Evolutionary conservation across 2,888 invertebrate genomes (phyloP).

Genomic region (Metellina segmentata): DNA sequence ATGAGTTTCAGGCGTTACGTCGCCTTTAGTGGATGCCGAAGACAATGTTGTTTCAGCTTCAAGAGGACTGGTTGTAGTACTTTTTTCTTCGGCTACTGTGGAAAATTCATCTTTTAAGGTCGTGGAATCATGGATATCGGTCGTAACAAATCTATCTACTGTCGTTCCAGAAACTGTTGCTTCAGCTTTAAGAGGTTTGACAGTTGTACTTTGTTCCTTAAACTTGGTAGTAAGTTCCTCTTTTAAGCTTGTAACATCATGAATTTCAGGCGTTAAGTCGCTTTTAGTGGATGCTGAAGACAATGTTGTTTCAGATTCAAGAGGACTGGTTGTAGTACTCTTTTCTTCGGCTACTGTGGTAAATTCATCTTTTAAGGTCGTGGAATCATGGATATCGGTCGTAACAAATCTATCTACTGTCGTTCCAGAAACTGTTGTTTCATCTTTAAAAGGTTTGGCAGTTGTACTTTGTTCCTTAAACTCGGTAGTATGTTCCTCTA

Average conservation of each 20-base stretch:
- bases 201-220: neutral
- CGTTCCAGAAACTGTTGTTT: conserved; percentile 35
- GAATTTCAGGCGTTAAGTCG: neutral
- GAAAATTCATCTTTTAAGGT: too few species aligned
- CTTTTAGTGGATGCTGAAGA: neutral
- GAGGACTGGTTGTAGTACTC: neutral
- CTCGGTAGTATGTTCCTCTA: neutral
- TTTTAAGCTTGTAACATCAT: neutral
- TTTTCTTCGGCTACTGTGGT: neutral
- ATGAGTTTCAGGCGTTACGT: neutral
- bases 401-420: neutral
- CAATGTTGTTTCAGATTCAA: neutral
- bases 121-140: too few species aligned
- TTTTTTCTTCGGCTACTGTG: neutral
- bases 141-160: neutral
- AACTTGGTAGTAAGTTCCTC: neutral
- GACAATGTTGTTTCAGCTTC: neutral
- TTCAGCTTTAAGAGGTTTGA: neutral
- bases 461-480: neutral
- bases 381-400: neutral
- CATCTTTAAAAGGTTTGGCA: neutral
- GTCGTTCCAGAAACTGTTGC: neutral
- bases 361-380: neutral
- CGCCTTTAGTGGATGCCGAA: neutral
- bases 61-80: neutral